Evolutionary conservation across 2,888 invertebrate genomes (phyloP).

Genomic region (Entomobrya proxima): DNA sequence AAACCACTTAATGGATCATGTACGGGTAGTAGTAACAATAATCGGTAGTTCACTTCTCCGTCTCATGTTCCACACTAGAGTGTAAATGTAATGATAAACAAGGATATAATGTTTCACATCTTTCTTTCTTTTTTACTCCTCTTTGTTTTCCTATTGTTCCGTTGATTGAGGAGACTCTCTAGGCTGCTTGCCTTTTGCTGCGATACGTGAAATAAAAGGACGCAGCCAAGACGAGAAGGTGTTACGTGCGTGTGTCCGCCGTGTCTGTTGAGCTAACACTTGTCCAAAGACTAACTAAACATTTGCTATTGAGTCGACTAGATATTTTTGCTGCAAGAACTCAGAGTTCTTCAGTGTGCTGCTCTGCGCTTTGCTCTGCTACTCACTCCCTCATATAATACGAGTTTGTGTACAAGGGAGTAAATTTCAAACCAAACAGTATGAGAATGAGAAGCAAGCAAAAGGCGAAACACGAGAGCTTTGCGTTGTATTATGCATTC

Average conservation of each 20-base stretch:
- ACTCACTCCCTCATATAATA: no score
- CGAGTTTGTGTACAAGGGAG: background rate
- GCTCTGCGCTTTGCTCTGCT: background rate
- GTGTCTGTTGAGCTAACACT: constrained; percentile 65
- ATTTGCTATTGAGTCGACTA: constrained; percentile 64
- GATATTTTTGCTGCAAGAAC: constrained; percentile 48
- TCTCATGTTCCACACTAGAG: constrained; percentile 47
- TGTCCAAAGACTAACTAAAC: constrained; percentile 68
- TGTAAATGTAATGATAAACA: constrained; percentile 36
- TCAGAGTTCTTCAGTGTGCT: background rate
- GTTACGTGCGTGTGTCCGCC: constrained; percentile 47
- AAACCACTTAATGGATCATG: background rate
- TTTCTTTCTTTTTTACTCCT: constrained; percentile 11
- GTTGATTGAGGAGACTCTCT: constrained; percentile 5
- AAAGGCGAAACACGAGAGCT: background rate
- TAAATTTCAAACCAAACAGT: constrained; percentile 12
- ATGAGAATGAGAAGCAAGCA: background rate
- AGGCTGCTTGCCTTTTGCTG: no score
- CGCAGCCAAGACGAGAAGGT: constrained; percentile 9
- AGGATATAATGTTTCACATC: constrained; percentile 35
- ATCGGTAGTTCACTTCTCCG: constrained; percentile 45
- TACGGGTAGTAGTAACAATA: constrained; percentile 17
- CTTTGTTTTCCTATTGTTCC: constrained; percentile 39
- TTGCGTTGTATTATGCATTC: background rate
- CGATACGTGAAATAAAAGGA: constrained; percentile 15